phyloP scores from a whole-genome alignment of 2,113 vertebrate species.

The Ivindomyrus marchei region DNA sequence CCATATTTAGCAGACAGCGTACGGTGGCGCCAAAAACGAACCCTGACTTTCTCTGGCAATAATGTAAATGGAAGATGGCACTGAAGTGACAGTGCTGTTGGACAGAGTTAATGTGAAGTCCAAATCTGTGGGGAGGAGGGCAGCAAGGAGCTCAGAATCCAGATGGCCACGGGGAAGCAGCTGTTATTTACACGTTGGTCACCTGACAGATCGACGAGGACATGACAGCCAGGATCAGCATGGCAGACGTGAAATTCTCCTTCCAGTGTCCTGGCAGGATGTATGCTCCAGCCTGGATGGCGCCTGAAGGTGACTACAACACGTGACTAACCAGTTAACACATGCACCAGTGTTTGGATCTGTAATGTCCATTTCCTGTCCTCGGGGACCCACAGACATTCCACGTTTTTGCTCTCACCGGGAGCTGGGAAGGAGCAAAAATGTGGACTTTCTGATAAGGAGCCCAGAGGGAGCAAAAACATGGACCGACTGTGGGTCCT shows the following conservation, averaged over 20 bases:
- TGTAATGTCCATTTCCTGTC: neutral
- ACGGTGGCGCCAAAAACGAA: neutral
- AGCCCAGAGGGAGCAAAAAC: neutral
- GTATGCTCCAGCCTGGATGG: slow-evolving; percentile 94
- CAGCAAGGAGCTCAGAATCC: neutral
- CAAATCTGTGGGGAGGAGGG: neutral
- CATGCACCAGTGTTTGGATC: neutral
- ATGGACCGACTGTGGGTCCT: neutral
- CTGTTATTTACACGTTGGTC: neutral
- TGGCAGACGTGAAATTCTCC: slow-evolving; percentile 94
- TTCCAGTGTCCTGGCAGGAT: slow-evolving; percentile 96
- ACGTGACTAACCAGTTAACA: neutral
- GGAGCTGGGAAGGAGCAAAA: neutral
- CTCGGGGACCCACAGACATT: neutral
- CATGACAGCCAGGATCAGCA: slow-evolving; percentile 95
- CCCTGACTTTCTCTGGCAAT: neutral
- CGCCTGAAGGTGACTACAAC: slow-evolving; percentile 78
- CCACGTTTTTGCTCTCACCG: neutral
- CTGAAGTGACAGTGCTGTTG: neutral
- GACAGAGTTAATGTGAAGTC: neutral
- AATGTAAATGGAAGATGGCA: neutral
- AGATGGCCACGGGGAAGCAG: neutral
- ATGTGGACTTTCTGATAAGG: neutral
- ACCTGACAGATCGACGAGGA: slow-evolving; percentile 86
- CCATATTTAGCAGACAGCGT: neutral